Base-by-base conservation (phyloP, 2,888 invertebrate species). In the Drosophila paranaensis region DNA sequence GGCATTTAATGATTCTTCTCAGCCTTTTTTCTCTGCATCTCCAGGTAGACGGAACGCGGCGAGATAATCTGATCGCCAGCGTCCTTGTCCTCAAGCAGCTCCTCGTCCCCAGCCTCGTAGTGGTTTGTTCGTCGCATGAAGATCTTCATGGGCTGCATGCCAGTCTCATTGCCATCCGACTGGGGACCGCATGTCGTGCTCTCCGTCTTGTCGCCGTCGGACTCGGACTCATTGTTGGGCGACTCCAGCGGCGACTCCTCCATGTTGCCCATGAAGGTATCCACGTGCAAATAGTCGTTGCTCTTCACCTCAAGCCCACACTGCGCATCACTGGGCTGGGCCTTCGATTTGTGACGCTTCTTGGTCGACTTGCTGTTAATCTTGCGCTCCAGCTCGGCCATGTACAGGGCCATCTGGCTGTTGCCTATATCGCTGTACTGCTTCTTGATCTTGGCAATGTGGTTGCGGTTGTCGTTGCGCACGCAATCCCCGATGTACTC, bases 371-470 rank as follows among this genome's bases (percentile, higher is more conserved):
- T 83, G n/a, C 45, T 55, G 48, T 48, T 77, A 8, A 64, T 60
- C 40, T 83, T 77, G 11, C 73, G 77, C 45, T 87, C 87, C 60
- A 80, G 35, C 39, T 62, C 75, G 10, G 61, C 67, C 64, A 84
- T 80, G 14, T 71, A 82, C n/a, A 75, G 27, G 1, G 66, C 66
- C 68, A 80, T 73, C 27, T 80, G 75, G 1, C 61, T 62, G 25
- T 75, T 62, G 0, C 66, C 65, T n/a, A 61, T 67, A 3, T 48
- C 67, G 2, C 10, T 45, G 3, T 61, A 10, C 2, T 63, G 79
- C 6, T 71, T 74, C 50, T 64, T 82, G 14, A 45, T 27, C 37
- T 66, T 72, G 27, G 50, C 50, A 13, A 46, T 63, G 2, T 58
- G 57, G 56, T 73, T 61, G 56, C 54, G 55, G 14, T 60, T 53